Base-by-base conservation (phyloP, 2,888 invertebrate genomes). In the Steinernema hermaphroditum region DNA sequence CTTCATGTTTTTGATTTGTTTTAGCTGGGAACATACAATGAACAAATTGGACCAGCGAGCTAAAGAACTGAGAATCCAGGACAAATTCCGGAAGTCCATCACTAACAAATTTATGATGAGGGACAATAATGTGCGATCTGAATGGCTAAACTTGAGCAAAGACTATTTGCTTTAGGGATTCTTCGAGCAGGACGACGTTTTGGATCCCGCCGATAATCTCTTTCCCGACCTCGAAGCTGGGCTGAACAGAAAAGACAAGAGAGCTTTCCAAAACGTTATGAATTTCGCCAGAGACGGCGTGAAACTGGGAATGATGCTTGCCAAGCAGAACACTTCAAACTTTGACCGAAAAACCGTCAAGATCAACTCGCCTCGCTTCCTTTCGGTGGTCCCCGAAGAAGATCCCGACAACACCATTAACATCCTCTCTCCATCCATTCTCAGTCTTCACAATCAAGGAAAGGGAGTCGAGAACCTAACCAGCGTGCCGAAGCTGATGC, bases 1-100 rank as follows among this genome's bases (percentile, higher is more conserved):
- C 12, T 32, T 12, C 4, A 54, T 19, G 37, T 8, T 37, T 8
- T 8, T 12, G 12, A 4, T 37, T 4, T 37, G 12, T 1, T 71
- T 73, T 34, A 72, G 72, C 9, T 74, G 74, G 74, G 75, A 75
- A 69, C 27, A 75, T 16, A 74, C 74, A 9, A 62, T 73, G 24
- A 14, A 24, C 2, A 73, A 72, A 71, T 22, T 73, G 54, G 29
- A 37, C 16, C n/a, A 27, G 2, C 74, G 72, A 19, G 71, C 50
- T 22, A 46, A 29, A 27, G 49, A 71, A 29, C 1, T 50, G 37
- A 27, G 54, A 19, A 16, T 62, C 4, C 19, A 62, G 8, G 62
- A 62, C 16, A 62, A 62, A 32, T 62, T 29, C 34, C 29, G 62
- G 9, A 29, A 62, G 34, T 29, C 62, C 1, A 62, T 62, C 2